Percentiles rank a stretch among this genome's conserved stretches.
phyloP scores from a whole-genome alignment of 2,113 vertebrate genomes.

The Lagenorhynchus albirostris region DNA sequence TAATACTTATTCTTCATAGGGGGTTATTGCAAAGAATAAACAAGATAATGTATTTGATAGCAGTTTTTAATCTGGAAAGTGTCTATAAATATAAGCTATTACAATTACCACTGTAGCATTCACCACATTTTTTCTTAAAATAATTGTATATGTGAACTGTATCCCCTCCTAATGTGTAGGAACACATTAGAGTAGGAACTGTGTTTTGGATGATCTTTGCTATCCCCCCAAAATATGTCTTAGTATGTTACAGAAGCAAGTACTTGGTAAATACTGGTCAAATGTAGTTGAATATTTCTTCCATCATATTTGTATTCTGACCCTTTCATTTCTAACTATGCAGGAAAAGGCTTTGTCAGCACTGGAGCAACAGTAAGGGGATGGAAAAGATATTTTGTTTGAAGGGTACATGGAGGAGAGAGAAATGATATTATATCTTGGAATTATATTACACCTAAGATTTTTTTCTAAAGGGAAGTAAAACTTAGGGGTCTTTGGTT shows the following conservation, averaged over 20 bases:
- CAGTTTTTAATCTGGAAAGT: not conserved
- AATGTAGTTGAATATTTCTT: constrained; percentile 21
- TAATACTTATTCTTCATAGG: not conserved
- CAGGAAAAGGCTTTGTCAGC: constrained; percentile 28
- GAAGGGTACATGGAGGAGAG: not conserved
- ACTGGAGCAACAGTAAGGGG: not conserved
- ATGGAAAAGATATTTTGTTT: not conserved
- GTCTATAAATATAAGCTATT: not conserved
- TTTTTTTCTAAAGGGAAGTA: not conserved
- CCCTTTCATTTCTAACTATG: constrained; percentile 20
- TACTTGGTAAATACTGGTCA: not conserved
- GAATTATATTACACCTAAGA: not conserved
- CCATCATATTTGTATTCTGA: not conserved
- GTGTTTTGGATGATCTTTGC: not conserved
- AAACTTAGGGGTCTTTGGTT: not conserved
- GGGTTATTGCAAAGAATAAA: not conserved
- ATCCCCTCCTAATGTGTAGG: not conserved
- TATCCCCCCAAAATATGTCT: not conserved
- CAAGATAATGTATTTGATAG: not conserved
- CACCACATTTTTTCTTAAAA: not conserved
- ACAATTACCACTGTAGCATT: not conserved
- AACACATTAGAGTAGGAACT: not conserved
- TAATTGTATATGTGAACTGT: not conserved
- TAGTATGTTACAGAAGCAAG: not conserved
- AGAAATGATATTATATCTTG: not conserved